These are phyloP conservation scores for Chymomyza caudatula DNA, from an alignment of 2,888 invertebrate species.

Conservation along the genomic window DNA sequence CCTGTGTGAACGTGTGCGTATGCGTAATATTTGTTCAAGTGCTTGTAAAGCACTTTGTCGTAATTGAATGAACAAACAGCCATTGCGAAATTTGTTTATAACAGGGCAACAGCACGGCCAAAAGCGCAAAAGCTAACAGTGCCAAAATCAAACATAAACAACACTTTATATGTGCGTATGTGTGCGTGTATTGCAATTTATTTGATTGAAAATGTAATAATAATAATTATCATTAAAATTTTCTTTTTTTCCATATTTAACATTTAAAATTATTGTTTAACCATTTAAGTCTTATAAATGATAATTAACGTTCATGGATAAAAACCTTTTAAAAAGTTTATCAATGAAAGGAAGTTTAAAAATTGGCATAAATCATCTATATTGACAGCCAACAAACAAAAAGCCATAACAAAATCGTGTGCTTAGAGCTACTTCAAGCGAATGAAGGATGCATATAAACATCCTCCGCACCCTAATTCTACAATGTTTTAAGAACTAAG, in stretches of 20 bases:
- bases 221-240: slow-evolving; percentile 47
- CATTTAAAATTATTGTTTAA: neutral
- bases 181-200: slow-evolving; percentile 45
- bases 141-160: neutral
- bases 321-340: too few species aligned
- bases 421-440: too few species aligned
- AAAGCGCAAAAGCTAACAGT: slow-evolving; percentile 10
- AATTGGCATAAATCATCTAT: too few species aligned
- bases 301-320: too few species aligned
- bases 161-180: slow-evolving; percentile 10
- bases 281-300: neutral
- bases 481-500: too few species aligned
- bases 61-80: slow-evolving; percentile 20
- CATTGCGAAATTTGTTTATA: neutral
- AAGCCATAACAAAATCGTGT: too few species aligned
- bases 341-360: too few species aligned
- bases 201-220: slow-evolving; percentile 50
- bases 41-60: neutral
- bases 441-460: too few species aligned
- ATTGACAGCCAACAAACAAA: too few species aligned
- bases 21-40: neutral
- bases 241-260: slow-evolving; percentile 1
- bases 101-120: neutral
- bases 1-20: neutral
- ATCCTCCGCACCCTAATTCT: too few species aligned